Conservation (phyloP, 2,797 vertebrate species). For the Neoniphon sammara region DNA sequence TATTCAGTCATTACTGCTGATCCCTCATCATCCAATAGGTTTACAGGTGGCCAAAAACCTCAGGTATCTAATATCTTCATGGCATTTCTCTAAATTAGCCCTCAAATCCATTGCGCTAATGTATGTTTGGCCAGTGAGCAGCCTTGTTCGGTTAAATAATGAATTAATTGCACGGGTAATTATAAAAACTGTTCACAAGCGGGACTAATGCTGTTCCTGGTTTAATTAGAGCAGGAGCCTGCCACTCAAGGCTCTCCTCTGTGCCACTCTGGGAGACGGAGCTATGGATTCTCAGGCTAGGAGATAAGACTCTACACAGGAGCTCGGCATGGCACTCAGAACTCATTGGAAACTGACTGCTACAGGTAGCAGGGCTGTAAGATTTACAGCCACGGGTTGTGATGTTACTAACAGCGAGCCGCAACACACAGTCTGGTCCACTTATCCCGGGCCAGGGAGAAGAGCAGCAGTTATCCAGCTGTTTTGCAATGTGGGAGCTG, state of each 20-base stretch:
- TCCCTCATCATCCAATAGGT: conserved; percentile 48
- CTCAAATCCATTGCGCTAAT: conserved; percentile 48
- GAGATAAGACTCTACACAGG: conserved; percentile 63
- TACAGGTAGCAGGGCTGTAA: conserved; percentile 35
- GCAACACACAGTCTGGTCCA: conserved; percentile 29
- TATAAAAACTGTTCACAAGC: conserved; percentile 81
- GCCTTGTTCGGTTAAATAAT: conserved; percentile 80
- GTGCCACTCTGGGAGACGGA: conserved; percentile 63
- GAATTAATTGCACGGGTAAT: conserved; percentile 79
- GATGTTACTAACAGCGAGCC: conserved; percentile 33
- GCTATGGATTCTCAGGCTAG: conserved; percentile 52
- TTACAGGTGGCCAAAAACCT: conserved; percentile 51
- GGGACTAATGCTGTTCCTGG: conserved; percentile 78
- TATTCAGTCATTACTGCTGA: conserved; percentile 55
- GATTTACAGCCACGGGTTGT: conserved; percentile 48
- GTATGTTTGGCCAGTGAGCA: conserved; percentile 73
- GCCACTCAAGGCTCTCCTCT: conserved; percentile 74
- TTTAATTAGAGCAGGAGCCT: conserved; percentile 81
- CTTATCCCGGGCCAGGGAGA: conserved; percentile 35
- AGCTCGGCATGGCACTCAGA: conserved; percentile 26
- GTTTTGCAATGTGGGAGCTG: conserved; percentile 51
- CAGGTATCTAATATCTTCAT: conserved; percentile 61
- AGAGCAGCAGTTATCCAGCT: conserved; percentile 58
- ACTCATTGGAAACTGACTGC: conserved; percentile 1
- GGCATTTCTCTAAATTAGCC: conserved; percentile 68